phyloP scores from a whole-genome alignment of 2,113 vertebrate genomes.

The Pterocles gutturalis region DNA sequence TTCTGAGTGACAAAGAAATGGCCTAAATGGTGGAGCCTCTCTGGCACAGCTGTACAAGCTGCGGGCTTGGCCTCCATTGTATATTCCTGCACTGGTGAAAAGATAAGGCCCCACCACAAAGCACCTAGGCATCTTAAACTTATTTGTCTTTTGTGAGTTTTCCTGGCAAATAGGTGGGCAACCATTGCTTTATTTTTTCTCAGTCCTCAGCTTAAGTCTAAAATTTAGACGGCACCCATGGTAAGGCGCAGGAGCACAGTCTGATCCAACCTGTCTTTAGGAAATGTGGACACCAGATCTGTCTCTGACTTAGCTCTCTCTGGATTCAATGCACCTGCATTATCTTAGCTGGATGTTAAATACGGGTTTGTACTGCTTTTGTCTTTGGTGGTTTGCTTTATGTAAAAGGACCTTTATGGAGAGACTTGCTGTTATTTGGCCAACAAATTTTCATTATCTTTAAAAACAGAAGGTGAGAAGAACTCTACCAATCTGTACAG shows the following conservation, averaged over 20 bases:
- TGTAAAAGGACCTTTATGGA: background rate
- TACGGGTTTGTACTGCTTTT: fast-evolving
- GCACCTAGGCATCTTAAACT: background rate
- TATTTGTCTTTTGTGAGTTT: background rate
- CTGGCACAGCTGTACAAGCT: background rate
- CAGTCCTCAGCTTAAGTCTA: background rate
- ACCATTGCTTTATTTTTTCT: background rate
- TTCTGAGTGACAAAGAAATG: background rate
- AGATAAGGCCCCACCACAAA: background rate
- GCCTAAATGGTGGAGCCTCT: background rate
- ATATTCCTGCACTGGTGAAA: background rate
- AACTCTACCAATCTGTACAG: background rate
- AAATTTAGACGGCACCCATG: background rate
- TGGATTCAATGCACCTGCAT: background rate
- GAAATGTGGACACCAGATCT: background rate
- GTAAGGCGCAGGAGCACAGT: background rate
- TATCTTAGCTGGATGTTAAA: background rate
- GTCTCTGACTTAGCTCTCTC: background rate
- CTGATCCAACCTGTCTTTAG: background rate
- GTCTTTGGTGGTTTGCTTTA: background rate
- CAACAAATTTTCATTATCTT: background rate
- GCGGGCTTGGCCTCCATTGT: background rate
- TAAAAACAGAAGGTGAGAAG: background rate
- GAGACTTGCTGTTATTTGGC: background rate
- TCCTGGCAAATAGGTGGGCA: background rate